Percentiles rank a stretch among this genome's conserved stretches.
These are phyloP conservation scores for Conger conger DNA, from an alignment of 2,113 vertebrate genomes.

Conservation along the genomic window DNA sequence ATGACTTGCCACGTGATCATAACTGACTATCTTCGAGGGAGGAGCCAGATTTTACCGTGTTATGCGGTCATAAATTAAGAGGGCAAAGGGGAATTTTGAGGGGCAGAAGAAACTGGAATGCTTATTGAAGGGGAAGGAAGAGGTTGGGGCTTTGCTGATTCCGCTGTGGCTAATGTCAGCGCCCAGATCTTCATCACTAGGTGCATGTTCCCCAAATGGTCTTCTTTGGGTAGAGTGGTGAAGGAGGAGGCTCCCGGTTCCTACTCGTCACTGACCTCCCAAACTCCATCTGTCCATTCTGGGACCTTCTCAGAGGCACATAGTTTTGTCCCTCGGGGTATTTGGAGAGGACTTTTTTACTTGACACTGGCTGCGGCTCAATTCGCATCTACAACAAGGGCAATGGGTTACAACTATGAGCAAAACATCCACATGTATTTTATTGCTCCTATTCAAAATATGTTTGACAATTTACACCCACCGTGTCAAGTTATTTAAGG, in stretches of 20 bases:
- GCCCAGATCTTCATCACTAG: neutral
- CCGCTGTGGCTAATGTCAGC: neutral
- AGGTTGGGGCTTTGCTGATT: neutral
- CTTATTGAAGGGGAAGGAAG: neutral
- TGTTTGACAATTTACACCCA: conserved; percentile 4
- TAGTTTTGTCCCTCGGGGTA: neutral
- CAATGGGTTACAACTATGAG: neutral
- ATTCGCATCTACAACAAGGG: neutral
- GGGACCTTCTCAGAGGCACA: neutral
- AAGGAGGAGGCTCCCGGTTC: neutral
- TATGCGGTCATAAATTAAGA: neutral
- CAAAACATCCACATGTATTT: neutral
- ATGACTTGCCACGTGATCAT: neutral
- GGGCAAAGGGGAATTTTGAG: neutral
- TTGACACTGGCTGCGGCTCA: neutral
- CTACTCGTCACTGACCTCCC: conserved; percentile 1
- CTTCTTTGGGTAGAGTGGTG: neutral
- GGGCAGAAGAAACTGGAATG: neutral
- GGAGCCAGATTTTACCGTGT: neutral
- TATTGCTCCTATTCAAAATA: neutral
- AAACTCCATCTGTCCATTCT: neutral
- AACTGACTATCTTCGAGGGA: neutral
- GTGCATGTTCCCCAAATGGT: neutral
- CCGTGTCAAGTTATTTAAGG: conserved; percentile 8
- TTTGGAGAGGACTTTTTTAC: neutral